Evolutionary conservation across 2,888 invertebrate species (phyloP).

Genomic region (Drosophila picticornis): DNA sequence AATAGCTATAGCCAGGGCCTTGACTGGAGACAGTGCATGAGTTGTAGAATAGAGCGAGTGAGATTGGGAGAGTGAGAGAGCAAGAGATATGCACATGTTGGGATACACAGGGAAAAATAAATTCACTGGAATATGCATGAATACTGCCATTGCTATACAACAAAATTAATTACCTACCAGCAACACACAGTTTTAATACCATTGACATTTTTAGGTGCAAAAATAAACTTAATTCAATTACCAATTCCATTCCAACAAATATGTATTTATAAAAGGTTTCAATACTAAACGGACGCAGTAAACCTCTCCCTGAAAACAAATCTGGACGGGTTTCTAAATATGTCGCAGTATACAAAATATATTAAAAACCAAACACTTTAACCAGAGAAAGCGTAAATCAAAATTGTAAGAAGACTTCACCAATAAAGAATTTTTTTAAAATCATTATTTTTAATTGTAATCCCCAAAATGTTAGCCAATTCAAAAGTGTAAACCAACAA

Average conservation of each 20-base stretch:
- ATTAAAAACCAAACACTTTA: not conserved
- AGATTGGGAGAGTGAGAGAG: slow-evolving; percentile 6
- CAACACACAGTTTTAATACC: not conserved
- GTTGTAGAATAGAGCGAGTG: not conserved
- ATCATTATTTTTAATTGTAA: not conserved
- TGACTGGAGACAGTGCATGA: not conserved
- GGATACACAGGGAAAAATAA: slow-evolving; percentile 5
- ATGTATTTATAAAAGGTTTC: not conserved
- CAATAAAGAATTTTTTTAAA: not conserved
- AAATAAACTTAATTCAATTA: not conserved
- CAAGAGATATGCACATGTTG: slow-evolving; percentile 16
- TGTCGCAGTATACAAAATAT: not conserved
- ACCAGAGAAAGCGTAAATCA: not conserved
- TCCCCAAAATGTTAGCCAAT: not conserved
- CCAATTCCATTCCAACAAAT: not conserved
- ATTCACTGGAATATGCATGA: not conserved
- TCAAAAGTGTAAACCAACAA: not conserved
- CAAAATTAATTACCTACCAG: not conserved
- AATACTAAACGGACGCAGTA: not conserved
- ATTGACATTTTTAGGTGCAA: not conserved
- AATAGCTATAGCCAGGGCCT: slow-evolving; percentile 3
- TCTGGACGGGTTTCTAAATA: not conserved
- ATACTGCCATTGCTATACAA: not conserved
- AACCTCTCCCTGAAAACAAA: not conserved
- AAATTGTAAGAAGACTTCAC: not conserved